Conservation (phyloP, 1,140 invertebrate species). For the Panulirus ornatus region DNA sequence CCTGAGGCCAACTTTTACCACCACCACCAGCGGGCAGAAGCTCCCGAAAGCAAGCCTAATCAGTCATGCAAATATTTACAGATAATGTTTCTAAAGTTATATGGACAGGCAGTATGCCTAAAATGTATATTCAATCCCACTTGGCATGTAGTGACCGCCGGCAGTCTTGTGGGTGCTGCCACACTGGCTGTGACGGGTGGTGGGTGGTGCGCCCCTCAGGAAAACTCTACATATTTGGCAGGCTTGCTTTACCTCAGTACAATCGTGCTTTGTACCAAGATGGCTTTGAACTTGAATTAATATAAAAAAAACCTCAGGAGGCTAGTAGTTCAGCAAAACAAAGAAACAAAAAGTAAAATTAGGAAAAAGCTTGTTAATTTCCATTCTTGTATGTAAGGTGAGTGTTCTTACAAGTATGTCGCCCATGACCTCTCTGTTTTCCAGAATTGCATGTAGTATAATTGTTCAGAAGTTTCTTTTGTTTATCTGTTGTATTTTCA, state of each 20-base stretch:
- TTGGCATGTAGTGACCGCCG: slow-evolving; percentile 36
- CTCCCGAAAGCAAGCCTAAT: slow-evolving; percentile 52
- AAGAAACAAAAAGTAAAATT: slow-evolving; percentile 60
- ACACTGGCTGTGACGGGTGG: slow-evolving; percentile 65
- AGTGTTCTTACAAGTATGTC: slow-evolving; percentile 61
- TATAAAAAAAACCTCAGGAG: slow-evolving; percentile 58
- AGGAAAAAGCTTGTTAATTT: slow-evolving; percentile 69
- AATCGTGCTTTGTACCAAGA: slow-evolving; percentile 73
- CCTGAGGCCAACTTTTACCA: slow-evolving; percentile 51
- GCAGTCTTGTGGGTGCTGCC: slow-evolving; percentile 44
- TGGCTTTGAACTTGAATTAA: slow-evolving; percentile 73
- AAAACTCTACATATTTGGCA: slow-evolving; percentile 68
- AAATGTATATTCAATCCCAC: slow-evolving; percentile 22
- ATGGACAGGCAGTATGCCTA: not conserved
- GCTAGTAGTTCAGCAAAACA: slow-evolving; percentile 66
- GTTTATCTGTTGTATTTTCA: slow-evolving; percentile 69
- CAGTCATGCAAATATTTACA: slow-evolving; percentile 61
- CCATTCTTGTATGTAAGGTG: slow-evolving; percentile 63
- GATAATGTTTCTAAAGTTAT: slow-evolving; percentile 26
- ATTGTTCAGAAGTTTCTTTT: slow-evolving; percentile 59
- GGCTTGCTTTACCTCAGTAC: slow-evolving; percentile 71
- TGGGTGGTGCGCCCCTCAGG: slow-evolving; percentile 54
- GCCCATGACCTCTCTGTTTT: slow-evolving; percentile 65
- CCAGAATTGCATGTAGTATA: slow-evolving; percentile 68
- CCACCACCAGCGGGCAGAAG: slow-evolving; percentile 50